Base-by-base conservation (phyloP, 2,888 invertebrate genomes). In the Caenorhabditis sp. region DNA sequence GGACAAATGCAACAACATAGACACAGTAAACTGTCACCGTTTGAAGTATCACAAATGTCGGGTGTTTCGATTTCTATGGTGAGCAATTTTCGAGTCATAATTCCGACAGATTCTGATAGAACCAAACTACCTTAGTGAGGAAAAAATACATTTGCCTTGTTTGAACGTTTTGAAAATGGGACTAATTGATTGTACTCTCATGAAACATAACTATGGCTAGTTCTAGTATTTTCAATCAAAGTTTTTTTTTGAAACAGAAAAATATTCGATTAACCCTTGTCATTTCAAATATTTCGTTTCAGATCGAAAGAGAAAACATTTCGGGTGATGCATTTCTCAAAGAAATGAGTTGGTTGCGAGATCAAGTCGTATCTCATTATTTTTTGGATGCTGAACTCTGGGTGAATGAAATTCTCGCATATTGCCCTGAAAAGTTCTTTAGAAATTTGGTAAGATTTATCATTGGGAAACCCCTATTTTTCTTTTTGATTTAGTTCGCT, bases 311-410 rank as follows among this genome's bases (percentile, higher is more conserved):
- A 14, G 63, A 43, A 8, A 67, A 67, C 43, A 67, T 82, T 53
- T 64, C 76, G 21, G 72, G 73, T 10, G 26, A 43, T 12, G 63
- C 68, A 21, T 73, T 84, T 23, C 65, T 79, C 4, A 59, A 65
- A 1, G 84, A 85, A 36, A 64, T 85, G 54, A 63, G 67, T 20
- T 85, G 84, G 84, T 76, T 85, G 20, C 62, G 69, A 17, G 69
- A 73, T 12, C 79, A 84, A 61, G 77, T 65, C 64, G 74, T 31
- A n/a, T 68, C 59, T 63, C 82, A 60, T 57, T 84, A 81, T 54
- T 71, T 85, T 25, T 64, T 78, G 49, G 85, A 85, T 43, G 76
- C 75, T 17, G 67, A 75, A 21, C 60, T 70, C 49, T 85, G 85
- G 75, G 52, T 58, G 0, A 67, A 67, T 43, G 75, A 75, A 38